A percentile compares a stretch with the other conserved stretches of the same genome.
Evolutionary conservation across 2,888 invertebrate genomes (phyloP).

Genomic region (Nomada flava): DNA sequence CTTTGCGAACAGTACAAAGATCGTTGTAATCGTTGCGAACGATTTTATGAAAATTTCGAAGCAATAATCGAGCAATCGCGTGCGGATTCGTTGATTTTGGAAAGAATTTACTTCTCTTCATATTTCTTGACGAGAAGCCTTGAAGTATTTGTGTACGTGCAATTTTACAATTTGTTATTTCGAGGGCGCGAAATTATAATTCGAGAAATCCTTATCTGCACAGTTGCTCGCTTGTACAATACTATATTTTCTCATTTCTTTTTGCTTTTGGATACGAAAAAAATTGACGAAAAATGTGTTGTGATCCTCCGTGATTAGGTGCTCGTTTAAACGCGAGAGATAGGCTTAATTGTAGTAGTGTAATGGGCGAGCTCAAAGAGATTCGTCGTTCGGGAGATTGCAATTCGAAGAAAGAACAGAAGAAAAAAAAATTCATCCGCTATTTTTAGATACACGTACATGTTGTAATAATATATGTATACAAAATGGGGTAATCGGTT

Average conservation of each 20-base stretch:
- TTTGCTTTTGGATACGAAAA: background rate
- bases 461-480: conserved; percentile 17
- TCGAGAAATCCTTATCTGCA: background rate
- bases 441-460: conserved; percentile 42
- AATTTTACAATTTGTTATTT: no score
- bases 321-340: conserved; percentile 20
- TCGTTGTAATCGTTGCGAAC: background rate
- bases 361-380: conserved; percentile 22
- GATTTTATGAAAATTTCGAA: background rate
- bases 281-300: background rate
- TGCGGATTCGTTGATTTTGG: background rate
- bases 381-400: conserved; percentile 48
- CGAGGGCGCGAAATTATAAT: background rate
- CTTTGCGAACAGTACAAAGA: conserved; percentile 1
- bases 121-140: background rate
- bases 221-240: background rate
- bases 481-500: background rate
- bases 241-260: background rate
- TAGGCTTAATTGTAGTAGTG: conserved; percentile 32
- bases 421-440: conserved; percentile 33
- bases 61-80: conserved; percentile 29
- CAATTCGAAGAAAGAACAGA: conserved; percentile 29
- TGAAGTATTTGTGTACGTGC: background rate
- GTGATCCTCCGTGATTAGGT: conserved; percentile 12
- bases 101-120: no score